Evolutionary conservation across 2,797 vertebrate species (phyloP).

Genomic region (Syndactyla subalaris): DNA sequence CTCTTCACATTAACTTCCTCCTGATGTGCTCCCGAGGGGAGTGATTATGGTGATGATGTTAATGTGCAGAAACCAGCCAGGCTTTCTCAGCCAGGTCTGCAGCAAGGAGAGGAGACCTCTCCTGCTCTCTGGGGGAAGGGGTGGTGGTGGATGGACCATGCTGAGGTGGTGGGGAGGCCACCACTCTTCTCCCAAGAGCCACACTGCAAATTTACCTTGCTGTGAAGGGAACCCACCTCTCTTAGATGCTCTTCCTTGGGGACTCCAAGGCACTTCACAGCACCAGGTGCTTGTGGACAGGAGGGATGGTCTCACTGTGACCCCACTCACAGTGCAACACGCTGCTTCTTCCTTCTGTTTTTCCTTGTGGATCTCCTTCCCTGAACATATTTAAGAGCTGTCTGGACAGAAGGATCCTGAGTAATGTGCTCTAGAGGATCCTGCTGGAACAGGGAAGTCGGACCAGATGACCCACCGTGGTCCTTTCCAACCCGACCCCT

Average conservation of each 20-base stretch:
- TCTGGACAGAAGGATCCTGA: neutral
- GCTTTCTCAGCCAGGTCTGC: constrained; percentile 9
- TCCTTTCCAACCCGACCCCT: neutral
- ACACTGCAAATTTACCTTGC: neutral
- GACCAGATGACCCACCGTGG: neutral
- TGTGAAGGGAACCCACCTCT: neutral
- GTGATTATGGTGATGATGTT: neutral
- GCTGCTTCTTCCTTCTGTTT: neutral
- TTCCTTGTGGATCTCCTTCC: neutral
- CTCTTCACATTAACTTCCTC: constrained; percentile 12
- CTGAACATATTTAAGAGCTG: neutral
- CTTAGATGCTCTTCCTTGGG: neutral
- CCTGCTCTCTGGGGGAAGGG: neutral
- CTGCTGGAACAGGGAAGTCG: neutral
- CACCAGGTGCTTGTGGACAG: neutral
- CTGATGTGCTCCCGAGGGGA: neutral
- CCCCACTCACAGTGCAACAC: neutral
- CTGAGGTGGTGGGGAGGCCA: fast-evolving
- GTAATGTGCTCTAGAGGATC: neutral
- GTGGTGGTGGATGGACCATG: neutral
- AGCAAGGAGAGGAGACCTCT: neutral
- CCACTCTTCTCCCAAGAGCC: neutral
- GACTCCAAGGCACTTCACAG: neutral
- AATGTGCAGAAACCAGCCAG: neutral
- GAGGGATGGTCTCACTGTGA: neutral